Conservation (phyloP, 2,113 vertebrate species). For the Brachypteracias leptosomus region DNA sequence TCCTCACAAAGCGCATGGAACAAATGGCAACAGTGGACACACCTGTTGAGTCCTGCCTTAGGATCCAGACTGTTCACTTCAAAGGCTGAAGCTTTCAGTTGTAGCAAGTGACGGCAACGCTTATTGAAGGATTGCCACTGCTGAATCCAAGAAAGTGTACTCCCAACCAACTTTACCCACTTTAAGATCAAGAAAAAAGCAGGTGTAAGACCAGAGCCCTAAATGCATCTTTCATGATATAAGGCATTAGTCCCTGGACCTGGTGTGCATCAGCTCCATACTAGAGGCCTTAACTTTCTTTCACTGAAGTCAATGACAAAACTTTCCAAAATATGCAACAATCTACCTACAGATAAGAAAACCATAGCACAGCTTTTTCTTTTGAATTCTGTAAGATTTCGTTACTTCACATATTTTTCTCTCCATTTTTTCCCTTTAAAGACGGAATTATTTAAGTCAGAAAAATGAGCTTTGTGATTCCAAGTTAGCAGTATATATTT, state of each 20-base stretch:
- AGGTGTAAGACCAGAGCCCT: neutral
- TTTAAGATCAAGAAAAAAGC: neutral
- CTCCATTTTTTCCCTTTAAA: neutral
- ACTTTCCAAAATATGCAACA: neutral
- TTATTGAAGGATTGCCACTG: neutral
- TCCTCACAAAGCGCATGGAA: neutral
- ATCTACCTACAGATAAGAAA: neutral
- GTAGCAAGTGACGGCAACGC: neutral
- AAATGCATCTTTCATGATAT: neutral
- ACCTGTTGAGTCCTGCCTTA: neutral
- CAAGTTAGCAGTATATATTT: neutral
- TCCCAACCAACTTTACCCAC: neutral
- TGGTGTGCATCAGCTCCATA: neutral
- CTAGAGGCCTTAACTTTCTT: neutral
- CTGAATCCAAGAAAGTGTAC: neutral
- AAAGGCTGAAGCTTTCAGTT: neutral
- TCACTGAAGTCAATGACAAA: neutral
- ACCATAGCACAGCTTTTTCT: neutral
- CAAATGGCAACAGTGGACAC: neutral
- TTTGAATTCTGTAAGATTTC: neutral
- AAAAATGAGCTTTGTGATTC: neutral
- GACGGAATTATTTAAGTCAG: neutral
- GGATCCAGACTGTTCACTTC: neutral
- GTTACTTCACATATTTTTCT: neutral
- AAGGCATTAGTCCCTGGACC: neutral